Conservation (phyloP, 2,888 invertebrate genomes). For the Maniola hyperantus region DNA sequence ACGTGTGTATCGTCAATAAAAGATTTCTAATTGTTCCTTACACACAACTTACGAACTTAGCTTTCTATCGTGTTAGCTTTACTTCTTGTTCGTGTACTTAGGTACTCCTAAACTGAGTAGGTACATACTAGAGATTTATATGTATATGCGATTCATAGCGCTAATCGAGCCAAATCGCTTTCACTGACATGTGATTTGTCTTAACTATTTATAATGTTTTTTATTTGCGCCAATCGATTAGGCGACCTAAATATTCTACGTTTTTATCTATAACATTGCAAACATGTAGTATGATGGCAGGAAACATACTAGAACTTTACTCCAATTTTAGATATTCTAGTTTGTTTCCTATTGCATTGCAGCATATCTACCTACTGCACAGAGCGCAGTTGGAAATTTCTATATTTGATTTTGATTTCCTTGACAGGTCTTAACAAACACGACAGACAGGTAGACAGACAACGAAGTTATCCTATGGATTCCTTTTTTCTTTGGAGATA, state of each 20-base stretch:
- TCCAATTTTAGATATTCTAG: no score
- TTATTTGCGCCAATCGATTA: conserved; percentile 34
- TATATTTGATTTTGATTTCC: no score
- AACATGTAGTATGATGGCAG: background rate
- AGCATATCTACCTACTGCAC: no score
- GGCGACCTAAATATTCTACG: conserved; percentile 3
- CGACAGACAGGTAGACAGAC: no score
- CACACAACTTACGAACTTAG: background rate
- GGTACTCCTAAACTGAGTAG: conserved; percentile 3
- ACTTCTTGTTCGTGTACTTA: conserved; percentile 2
- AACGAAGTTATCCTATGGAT: no score
- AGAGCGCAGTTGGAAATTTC: no score
- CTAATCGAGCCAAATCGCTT: conserved; percentile 72
- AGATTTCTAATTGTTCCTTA: background rate
- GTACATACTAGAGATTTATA: conserved; percentile 36
- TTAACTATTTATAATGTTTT: conserved; percentile 33
- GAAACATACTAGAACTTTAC: no score
- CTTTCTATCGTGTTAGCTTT: conserved; percentile 8
- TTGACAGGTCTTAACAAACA: no score
- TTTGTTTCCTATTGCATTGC: no score
- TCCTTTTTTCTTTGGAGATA: no score
- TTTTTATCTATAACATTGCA: background rate
- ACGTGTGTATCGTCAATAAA: background rate
- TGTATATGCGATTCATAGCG: conserved; percentile 56
- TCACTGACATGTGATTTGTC: conserved; percentile 56